Base-by-base conservation (phyloP, 2,888 invertebrate species). In the Latrodectus hesperus region DNA sequence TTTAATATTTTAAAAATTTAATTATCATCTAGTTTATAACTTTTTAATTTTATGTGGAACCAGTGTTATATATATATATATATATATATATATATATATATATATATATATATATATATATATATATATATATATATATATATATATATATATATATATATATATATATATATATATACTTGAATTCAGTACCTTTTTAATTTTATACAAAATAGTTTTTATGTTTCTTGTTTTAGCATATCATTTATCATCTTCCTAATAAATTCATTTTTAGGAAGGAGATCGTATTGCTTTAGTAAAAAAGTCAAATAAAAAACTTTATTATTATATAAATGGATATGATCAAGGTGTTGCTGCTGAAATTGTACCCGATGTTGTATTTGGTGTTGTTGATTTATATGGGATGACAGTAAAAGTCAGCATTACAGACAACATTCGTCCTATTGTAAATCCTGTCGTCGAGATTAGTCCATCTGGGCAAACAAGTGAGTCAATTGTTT, bases 341-440 rank as follows among this genome's bases (percentile, higher is more conserved):
- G 98, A 98, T 92, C 98, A 98, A 92, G 93, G 93, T 12, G 94
- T 95, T 22, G 98, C 98, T 0, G 97, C 97, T 0, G 95, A 95
- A 79, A 96, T 96, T 91, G 95, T 98, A 60, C 97, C 98, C 0
- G 96, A 96, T 90, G 94, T 95, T 90, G 95, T 98, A 0, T 98
- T 95, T 91, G 98, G 98, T 53, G 97, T 99, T n/a, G 95, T 99
- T 93, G 98, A 98, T 94, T 93, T 99, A 89, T 98, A 98, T 91
- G 98, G 98, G 0, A 97, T 98, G 91, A 98, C 98, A 71, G 97
- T 97, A 0, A 97, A 98, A 92, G 97, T 96, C 0, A 96, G 97
- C 4, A 96, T 98, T 79, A 95, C 96, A 12, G 89, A 90, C 38
- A 86, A 84, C 38, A 80, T 73, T 38, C 80, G 70, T 51, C 85